A percentile compares a stretch with the other conserved stretches of the same genome.
Conservation (phyloP, 1,140 invertebrate genomes). For the Contarinia nasturtii region DNA sequence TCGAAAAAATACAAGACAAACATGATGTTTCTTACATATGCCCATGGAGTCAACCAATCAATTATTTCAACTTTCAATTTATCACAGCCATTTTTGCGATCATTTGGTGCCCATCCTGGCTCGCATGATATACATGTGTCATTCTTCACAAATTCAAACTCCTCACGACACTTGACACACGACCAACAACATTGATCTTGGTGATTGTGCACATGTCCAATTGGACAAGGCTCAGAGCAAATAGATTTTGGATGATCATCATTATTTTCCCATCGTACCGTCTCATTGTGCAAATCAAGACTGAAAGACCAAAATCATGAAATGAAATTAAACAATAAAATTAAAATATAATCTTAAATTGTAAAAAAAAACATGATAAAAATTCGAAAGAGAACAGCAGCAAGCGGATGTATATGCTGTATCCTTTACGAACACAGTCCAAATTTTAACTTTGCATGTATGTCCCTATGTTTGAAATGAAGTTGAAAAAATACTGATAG, state of each 20-base stretch:
- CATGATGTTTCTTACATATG: slow-evolving; percentile 20
- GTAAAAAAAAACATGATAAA: no score
- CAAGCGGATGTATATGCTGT: no score
- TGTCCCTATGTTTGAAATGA: no score
- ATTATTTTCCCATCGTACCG: background rate
- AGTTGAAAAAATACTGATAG: no score
- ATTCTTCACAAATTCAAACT: slow-evolving; percentile 33
- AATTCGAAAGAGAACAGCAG: no score
- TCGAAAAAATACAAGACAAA: no score
- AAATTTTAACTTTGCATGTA: no score
- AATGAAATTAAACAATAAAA: no score
- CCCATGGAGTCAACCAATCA: slow-evolving; percentile 36
- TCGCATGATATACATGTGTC: slow-evolving; percentile 35
- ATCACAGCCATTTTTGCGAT: slow-evolving; percentile 27
- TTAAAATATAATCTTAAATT: no score
- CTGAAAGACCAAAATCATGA: no score
- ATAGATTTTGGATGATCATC: slow-evolving; percentile 30
- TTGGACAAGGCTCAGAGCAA: slow-evolving; percentile 40
- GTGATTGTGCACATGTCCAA: slow-evolving; percentile 38
- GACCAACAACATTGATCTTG: slow-evolving; percentile 44
- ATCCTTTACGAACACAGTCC: no score
- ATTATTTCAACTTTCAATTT: slow-evolving; percentile 30
- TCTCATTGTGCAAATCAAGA: background rate
- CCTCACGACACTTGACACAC: slow-evolving; percentile 37
- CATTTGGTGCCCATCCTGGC: slow-evolving; percentile 33